These are phyloP conservation scores for Drosophila neocordata DNA, from an alignment of 1,140 invertebrate species.

Conservation along the genomic window DNA sequence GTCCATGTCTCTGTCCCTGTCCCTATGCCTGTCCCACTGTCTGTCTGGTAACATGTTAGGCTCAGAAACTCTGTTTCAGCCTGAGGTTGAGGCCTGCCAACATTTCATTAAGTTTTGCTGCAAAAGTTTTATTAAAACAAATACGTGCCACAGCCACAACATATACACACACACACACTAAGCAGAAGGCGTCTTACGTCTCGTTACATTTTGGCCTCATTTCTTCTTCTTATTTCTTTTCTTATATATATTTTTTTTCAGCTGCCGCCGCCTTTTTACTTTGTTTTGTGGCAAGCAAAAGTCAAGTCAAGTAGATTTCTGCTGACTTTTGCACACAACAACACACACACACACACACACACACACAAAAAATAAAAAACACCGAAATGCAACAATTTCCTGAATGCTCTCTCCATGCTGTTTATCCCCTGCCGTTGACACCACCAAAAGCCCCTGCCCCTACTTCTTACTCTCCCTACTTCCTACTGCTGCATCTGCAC, in stretches of 20 bases:
- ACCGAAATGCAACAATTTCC: slow-evolving; percentile 78
- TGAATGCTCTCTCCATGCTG: slow-evolving; percentile 52
- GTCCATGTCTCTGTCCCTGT: slow-evolving; percentile 42
- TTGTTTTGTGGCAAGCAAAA: slow-evolving; percentile 64
- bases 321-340: slow-evolving; percentile 65
- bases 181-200: slow-evolving; percentile 46
- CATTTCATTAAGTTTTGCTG: slow-evolving; percentile 80
- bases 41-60: slow-evolving; percentile 34
- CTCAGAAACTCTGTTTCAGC: slow-evolving; percentile 18
- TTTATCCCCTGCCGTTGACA: slow-evolving; percentile 8
- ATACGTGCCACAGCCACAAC: slow-evolving; percentile 66
- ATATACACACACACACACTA: slow-evolving; percentile 29
- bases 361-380: slow-evolving; percentile 55
- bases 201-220: slow-evolving; percentile 76
- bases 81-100: slow-evolving; percentile 62
- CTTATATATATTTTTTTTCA: slow-evolving; percentile 40
- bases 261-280: slow-evolving; percentile 13
- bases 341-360: slow-evolving; percentile 7
- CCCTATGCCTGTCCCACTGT: slow-evolving; percentile 41
- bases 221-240: slow-evolving; percentile 45
- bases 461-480: too few species aligned
- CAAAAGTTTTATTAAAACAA: slow-evolving; percentile 81
- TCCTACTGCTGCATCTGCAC: not conserved
- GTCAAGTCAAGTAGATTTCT: slow-evolving; percentile 78
- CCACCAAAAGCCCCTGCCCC: not conserved